phyloP scores from a whole-genome alignment of 2,888 invertebrate species.

The Leptodirus hochenwartii region DNA sequence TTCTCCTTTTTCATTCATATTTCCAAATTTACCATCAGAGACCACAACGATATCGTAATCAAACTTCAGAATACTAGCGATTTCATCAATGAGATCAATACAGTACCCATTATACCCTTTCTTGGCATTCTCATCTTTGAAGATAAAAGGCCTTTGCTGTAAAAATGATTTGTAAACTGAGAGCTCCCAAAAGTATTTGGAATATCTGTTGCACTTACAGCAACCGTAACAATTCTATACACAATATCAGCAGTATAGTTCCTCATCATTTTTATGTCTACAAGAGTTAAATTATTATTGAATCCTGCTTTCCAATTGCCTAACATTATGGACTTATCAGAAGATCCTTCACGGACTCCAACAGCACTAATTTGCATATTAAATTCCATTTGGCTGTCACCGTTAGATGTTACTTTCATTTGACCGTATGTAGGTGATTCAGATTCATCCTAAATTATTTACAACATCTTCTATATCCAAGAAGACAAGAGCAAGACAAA shows the following conservation, averaged over 20 bases:
- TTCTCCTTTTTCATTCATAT: constrained; percentile 63
- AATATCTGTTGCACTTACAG: constrained; percentile 35
- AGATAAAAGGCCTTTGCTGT: constrained; percentile 70
- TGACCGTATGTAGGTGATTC: constrained; percentile 54
- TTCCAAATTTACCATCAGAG: constrained; percentile 70
- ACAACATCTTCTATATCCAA: constrained; percentile 1
- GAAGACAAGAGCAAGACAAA: neutral
- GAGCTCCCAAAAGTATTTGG: constrained; percentile 1
- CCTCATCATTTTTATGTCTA: constrained; percentile 44
- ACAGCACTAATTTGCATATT: constrained; percentile 52
- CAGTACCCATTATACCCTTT: constrained; percentile 76
- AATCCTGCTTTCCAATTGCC: constrained; percentile 68
- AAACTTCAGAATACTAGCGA: constrained; percentile 67
- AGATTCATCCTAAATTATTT: constrained; percentile 21
- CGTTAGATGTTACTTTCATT: constrained; percentile 43
- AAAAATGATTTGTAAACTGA: constrained; percentile 16
- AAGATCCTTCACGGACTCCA: constrained; percentile 51
- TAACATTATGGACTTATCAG: constrained; percentile 48
- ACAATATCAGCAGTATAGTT: constrained; percentile 65
- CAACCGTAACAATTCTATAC: constrained; percentile 72
- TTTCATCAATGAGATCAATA: constrained; percentile 80
- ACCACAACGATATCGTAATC: constrained; percentile 76
- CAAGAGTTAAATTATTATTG: constrained; percentile 42
- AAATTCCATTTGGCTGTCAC: constrained; percentile 57
- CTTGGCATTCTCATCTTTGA: constrained; percentile 43